Conservation (phyloP, 1,140 invertebrate genomes). For the Atta texana region DNA sequence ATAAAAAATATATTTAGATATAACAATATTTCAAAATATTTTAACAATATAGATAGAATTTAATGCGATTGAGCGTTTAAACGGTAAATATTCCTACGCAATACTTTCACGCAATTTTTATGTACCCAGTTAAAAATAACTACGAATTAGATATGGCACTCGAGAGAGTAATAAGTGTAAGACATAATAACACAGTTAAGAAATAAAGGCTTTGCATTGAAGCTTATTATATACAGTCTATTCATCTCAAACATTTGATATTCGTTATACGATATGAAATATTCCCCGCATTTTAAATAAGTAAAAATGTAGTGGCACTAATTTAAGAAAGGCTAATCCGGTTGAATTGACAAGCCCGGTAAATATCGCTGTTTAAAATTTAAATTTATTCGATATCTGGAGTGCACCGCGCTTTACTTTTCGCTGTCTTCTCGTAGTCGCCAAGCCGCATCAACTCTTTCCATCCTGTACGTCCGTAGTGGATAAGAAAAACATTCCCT, state of each 20-base stretch:
- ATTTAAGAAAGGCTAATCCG: constrained; percentile 68
- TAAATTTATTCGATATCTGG: constrained; percentile 75
- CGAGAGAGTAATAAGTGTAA: too few relatives aligned
- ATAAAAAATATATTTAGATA: background rate
- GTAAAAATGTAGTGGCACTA: constrained; percentile 27
- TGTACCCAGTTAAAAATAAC: too few relatives aligned
- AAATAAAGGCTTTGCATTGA: too few relatives aligned
- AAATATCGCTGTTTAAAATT: constrained; percentile 77
- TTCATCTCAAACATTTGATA: background rate
- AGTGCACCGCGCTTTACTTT: constrained; percentile 44
- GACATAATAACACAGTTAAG: too few relatives aligned
- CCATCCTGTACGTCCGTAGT: constrained; percentile 43
- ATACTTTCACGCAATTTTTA: too few relatives aligned
- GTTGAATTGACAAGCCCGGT: constrained; percentile 69
- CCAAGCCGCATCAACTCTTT: constrained; percentile 50
- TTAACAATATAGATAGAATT: background rate
- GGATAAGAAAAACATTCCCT: constrained; percentile 71
- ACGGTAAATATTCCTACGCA: too few relatives aligned
- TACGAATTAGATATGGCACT: too few relatives aligned
- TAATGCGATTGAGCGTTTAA: too few relatives aligned
- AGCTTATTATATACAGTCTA: too few relatives aligned
- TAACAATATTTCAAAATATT: background rate
- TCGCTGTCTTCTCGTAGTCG: constrained; percentile 29
- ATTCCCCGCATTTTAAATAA: background rate
- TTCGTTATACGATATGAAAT: background rate